phyloP scores from a whole-genome alignment of 1,140 invertebrate species.

The Drosophila ercepeae region DNA sequence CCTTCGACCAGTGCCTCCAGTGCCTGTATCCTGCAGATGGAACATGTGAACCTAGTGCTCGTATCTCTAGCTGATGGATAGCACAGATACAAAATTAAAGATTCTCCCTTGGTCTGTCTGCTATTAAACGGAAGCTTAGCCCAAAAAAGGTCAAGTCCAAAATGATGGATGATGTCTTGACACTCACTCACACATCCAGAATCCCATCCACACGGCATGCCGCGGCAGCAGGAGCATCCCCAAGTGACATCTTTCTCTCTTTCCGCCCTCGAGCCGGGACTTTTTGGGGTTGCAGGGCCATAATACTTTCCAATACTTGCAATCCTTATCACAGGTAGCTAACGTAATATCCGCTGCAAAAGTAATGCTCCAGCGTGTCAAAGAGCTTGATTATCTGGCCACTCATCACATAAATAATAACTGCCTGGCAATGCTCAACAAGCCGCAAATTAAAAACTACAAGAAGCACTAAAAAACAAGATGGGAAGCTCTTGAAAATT shows the following conservation, averaged over 20 bases:
- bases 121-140: conserved; percentile 72
- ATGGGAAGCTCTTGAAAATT: conserved; percentile 59
- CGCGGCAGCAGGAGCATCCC: conserved; percentile 61
- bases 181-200: conserved; percentile 53
- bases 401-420: conserved; percentile 78
- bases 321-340: conserved; percentile 50
- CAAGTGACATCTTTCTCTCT: conserved; percentile 70
- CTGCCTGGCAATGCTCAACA: conserved; percentile 77
- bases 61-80: conserved; percentile 41
- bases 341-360: conserved; percentile 64
- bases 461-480: conserved; percentile 74
- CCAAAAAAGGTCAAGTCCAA: conserved; percentile 83
- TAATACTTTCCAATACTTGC: conserved; percentile 4
- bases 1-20: background rate
- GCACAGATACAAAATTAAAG: conserved; percentile 77
- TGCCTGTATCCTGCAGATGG: conserved; percentile 27
- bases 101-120: conserved; percentile 50
- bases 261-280: conserved; percentile 32
- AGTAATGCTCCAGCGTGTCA: conserved; percentile 8
- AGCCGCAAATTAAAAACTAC: conserved; percentile 83
- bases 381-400: conserved; percentile 23
- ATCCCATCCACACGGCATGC: conserved; percentile 8
- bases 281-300: conserved; percentile 30
- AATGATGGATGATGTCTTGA: conserved; percentile 83
- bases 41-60: conserved; percentile 55